Conservation (phyloP, 2,113 vertebrate species). For the Elgaria multicarinata region DNA sequence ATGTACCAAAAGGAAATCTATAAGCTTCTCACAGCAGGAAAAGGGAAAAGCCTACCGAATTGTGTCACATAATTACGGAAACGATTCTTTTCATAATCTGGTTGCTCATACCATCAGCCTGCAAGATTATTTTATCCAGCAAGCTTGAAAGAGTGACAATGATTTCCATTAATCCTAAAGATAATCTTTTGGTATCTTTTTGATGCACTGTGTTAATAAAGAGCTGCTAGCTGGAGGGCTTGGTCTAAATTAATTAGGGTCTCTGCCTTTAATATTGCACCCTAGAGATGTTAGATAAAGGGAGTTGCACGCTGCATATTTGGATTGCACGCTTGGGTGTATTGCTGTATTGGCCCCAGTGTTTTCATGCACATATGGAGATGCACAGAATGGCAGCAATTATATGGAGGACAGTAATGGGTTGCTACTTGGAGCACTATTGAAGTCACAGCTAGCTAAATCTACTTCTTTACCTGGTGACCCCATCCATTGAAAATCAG, state of each 20-base stretch:
- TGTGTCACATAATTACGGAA: neutral
- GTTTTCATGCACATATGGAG: neutral
- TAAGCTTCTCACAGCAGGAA: neutral
- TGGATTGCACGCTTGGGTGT: neutral
- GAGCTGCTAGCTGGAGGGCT: slow-evolving; percentile 3
- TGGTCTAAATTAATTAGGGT: neutral
- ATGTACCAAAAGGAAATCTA: slow-evolving; percentile 1
- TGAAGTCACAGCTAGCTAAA: neutral
- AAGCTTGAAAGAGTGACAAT: neutral
- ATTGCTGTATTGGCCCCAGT: neutral
- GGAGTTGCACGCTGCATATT: neutral
- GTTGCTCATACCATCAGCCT: neutral
- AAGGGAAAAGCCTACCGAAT: neutral
- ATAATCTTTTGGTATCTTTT: slow-evolving; percentile 2
- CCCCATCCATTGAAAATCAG: neutral
- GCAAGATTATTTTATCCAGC: neutral
- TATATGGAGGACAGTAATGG: neutral
- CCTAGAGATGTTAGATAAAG: neutral
- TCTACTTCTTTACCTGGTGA: neutral
- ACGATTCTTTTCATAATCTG: neutral
- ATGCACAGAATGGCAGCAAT: neutral
- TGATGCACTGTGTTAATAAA: neutral
- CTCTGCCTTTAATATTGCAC: neutral
- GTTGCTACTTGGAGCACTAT: neutral
- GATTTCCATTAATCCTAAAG: slow-evolving; percentile 1